These are phyloP conservation scores for Pelvicachromis taeniatus DNA, from an alignment of 2,113 vertebrate genomes.

Conservation along the genomic window DNA sequence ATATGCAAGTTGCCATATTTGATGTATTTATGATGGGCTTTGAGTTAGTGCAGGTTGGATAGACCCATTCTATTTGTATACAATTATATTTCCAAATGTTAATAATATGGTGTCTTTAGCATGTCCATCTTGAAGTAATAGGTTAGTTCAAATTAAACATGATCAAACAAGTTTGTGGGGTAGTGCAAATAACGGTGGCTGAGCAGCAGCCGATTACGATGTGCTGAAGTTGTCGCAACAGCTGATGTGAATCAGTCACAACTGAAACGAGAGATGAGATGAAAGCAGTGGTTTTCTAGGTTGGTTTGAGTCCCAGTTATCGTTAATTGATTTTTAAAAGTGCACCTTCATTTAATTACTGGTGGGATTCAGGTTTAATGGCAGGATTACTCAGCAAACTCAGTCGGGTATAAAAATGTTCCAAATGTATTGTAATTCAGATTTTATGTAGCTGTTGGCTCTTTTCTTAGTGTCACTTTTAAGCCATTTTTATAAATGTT, in stretches of 20 bases:
- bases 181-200: slow-evolving; percentile 44
- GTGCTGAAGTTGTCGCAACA: neutral
- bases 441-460: slow-evolving; percentile 50
- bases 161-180: slow-evolving; percentile 18
- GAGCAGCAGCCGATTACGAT: neutral
- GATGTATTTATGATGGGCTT: neutral
- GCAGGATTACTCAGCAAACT: neutral
- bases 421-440: slow-evolving; percentile 14
- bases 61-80: neutral
- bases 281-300: neutral
- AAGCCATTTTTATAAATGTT: slow-evolving; percentile 55
- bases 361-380: neutral
- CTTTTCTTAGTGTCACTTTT: slow-evolving; percentile 61
- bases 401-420: slow-evolving; percentile 8
- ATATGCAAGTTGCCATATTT: slow-evolving; percentile 10
- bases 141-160: neutral
- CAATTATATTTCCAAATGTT: neutral
- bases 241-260: neutral
- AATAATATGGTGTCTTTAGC: neutral
- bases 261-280: neutral
- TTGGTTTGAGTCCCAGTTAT: neutral
- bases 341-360: slow-evolving; percentile 2
- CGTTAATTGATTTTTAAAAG: slow-evolving; percentile 7
- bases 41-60: neutral
- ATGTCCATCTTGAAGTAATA: neutral